phyloP scores from a whole-genome alignment of 2,888 invertebrate species.

The Drosophila melanosoma region DNA sequence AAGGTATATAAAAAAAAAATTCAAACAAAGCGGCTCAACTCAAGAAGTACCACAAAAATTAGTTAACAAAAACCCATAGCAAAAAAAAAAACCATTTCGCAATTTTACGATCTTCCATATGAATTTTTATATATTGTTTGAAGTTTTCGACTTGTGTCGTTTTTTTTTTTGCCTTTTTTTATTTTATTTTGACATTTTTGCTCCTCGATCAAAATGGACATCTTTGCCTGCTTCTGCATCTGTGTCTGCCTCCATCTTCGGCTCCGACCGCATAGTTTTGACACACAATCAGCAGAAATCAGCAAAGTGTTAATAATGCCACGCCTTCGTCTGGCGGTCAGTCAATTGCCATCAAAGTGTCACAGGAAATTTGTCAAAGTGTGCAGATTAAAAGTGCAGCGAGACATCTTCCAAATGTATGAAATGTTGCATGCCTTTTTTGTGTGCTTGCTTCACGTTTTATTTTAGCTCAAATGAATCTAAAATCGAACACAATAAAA shows the following conservation, averaged over 20 bases:
- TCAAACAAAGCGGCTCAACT: constrained; percentile 2
- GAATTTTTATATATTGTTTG: constrained; percentile 7
- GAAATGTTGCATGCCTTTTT: background rate
- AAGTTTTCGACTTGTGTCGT: constrained; percentile 36
- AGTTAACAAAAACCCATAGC: constrained; percentile 24
- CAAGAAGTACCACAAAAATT: constrained; percentile 20
- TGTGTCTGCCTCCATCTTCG: constrained; percentile 16
- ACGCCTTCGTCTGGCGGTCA: constrained; percentile 56
- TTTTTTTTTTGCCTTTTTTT: background rate
- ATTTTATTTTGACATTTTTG: background rate
- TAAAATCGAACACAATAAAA: background rate
- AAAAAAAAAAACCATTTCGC: constrained; percentile 5
- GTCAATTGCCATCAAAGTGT: constrained; percentile 56
- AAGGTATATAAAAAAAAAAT: constrained; percentile 1
- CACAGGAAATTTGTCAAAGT: constrained; percentile 69
- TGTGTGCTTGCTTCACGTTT: constrained; percentile 9
- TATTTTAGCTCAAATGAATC: background rate
- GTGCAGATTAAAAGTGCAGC: constrained; percentile 45
- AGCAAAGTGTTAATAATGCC: constrained; percentile 77
- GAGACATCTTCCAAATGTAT: background rate
- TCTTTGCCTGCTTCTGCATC: background rate
- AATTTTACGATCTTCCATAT: constrained; percentile 32
- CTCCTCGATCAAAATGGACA: background rate
- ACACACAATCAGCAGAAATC: constrained; percentile 66
- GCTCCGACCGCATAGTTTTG: constrained; percentile 65